Conservation (phyloP, 2,888 invertebrate species). For the Danaus chrysippus region DNA sequence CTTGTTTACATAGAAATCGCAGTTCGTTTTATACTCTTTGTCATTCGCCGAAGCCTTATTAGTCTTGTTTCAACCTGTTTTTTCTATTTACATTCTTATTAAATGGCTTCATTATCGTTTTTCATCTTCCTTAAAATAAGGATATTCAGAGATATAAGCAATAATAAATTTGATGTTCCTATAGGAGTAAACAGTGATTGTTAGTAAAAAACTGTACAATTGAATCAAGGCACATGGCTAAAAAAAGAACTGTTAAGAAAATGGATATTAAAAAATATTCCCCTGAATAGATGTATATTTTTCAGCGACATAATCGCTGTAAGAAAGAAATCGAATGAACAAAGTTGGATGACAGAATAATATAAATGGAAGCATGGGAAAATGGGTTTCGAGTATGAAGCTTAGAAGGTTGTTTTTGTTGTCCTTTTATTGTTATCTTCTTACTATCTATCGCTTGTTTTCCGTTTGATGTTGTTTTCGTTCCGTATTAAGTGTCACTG, state of each 20-base stretch:
- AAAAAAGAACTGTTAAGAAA: too few species aligned
- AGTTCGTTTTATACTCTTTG: constrained; percentile 51
- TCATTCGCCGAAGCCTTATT: constrained; percentile 59
- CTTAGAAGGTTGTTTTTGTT: constrained; percentile 35
- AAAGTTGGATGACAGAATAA: constrained; percentile 40
- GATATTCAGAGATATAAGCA: too few species aligned
- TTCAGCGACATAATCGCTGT: background rate
- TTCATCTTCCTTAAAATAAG: constrained; percentile 35
- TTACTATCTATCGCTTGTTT: constrained; percentile 36
- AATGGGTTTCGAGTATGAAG: constrained; percentile 41
- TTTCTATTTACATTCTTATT: constrained; percentile 48
- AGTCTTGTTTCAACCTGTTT: constrained; percentile 62
- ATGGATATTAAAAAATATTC: too few species aligned
- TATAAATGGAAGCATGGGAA: constrained; percentile 37
- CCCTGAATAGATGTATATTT: too few species aligned
- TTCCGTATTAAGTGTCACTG: constrained; percentile 25
- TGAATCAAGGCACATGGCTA: too few species aligned
- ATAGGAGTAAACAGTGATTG: too few species aligned
- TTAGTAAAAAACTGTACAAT: too few species aligned
- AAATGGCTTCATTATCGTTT: constrained; percentile 52
- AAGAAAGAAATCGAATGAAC: background rate
- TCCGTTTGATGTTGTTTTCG: constrained; percentile 38
- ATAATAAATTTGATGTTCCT: too few species aligned
- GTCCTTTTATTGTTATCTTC: constrained; percentile 44
- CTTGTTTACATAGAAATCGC: constrained; percentile 28